phyloP scores from a whole-genome alignment of 92 coral and sea anemone genomes.

The Isaurus tuberculatus region DNA sequence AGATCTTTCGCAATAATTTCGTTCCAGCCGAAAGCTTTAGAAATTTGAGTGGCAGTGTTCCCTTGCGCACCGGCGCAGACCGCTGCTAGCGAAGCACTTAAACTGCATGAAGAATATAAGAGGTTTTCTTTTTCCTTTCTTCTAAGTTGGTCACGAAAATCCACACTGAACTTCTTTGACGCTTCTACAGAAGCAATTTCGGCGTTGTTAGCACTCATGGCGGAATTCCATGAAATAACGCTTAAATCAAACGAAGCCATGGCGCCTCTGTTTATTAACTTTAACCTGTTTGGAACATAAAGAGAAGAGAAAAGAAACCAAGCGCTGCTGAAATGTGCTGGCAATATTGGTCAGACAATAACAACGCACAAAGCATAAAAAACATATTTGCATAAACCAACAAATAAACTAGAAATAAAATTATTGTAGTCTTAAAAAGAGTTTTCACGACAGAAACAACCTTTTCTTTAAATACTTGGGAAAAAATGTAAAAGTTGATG shows the following conservation, averaged over 20 bases:
- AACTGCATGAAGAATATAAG: conserved; percentile 12
- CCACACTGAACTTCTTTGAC: conserved; percentile 3
- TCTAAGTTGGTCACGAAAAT: conserved; percentile 16
- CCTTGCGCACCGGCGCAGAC: conserved; percentile 13
- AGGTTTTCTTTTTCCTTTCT: conserved; percentile 21
- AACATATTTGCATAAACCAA: conserved; percentile 32
- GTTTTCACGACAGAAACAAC: not conserved
- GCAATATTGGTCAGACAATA: conserved; percentile 25
- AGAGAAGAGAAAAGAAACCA: not conserved
- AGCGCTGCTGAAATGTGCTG: conserved; percentile 38
- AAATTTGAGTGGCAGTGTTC: conserved; percentile 10
- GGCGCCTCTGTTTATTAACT: not conserved
- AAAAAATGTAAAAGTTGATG: not conserved
- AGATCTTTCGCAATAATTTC: conserved; percentile 1
- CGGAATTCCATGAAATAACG: conserved; percentile 31
- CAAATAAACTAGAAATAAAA: not conserved
- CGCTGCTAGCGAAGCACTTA: conserved; percentile 20
- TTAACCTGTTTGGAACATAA: conserved; percentile 4
- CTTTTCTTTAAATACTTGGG: not conserved
- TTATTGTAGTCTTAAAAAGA: not conserved
- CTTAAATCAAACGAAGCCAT: conserved; percentile 39
- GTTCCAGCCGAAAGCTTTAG: conserved; percentile 28
- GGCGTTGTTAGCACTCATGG: conserved; percentile 2
- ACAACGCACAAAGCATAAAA: not conserved
- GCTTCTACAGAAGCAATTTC: conserved; percentile 14